These are phyloP conservation scores for Metalampra italica DNA, from an alignment of 2,888 invertebrate species.

Conservation along the genomic window DNA sequence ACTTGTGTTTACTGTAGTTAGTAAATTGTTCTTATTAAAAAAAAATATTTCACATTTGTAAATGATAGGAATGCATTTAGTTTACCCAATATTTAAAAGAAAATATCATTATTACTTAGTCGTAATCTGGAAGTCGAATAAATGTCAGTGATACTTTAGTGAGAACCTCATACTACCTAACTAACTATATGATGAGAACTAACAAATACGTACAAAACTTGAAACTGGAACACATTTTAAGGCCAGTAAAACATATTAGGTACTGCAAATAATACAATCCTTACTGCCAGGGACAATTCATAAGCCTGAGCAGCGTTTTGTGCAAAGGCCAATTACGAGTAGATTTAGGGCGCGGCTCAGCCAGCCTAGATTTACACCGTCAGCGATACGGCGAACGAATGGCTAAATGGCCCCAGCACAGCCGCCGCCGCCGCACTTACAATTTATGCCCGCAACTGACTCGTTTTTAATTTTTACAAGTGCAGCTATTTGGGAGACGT, in stretches of 20 bases:
- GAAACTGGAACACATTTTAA: neutral
- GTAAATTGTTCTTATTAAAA: no score
- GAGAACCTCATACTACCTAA: no score
- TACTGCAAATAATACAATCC: constrained; percentile 1
- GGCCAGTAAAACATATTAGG: neutral
- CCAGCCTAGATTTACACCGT: constrained; percentile 37
- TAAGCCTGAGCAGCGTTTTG: constrained; percentile 40
- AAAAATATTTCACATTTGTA: no score
- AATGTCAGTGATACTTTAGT: no score
- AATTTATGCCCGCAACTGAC: constrained; percentile 12
- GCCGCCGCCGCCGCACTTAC: constrained; percentile 25
- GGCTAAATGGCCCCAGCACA: constrained; percentile 19
- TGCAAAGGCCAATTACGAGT: constrained; percentile 41
- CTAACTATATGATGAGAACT: no score
- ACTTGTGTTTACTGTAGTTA: no score
- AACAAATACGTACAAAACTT: neutral
- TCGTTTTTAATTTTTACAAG: neutral
- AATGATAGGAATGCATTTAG: no score
- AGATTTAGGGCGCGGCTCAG: constrained; percentile 50
- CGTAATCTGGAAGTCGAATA: no score
- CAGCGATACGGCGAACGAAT: constrained; percentile 45
- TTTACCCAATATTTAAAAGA: no score
- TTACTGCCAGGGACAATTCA: constrained; percentile 23
- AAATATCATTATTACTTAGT: no score
- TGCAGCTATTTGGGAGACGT: no score